Evolutionary conservation across 2,888 invertebrate genomes (phyloP), one percentile per base, ranked within the genome.

Genomic region (Dryococelus australis): DNA sequence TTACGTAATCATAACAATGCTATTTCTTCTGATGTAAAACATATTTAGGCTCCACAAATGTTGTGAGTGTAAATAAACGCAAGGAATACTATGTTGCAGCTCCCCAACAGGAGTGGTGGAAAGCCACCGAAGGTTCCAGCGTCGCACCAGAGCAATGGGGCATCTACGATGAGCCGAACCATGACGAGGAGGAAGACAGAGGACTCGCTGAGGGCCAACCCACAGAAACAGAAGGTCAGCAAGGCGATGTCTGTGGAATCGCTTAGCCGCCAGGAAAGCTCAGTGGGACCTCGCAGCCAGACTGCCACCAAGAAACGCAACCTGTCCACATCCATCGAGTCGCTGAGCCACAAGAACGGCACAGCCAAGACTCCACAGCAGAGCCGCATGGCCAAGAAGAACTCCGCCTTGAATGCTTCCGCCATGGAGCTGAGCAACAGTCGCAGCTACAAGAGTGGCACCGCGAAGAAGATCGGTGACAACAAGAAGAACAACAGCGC

Each of bases 361-460:
- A 94, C 88, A 90, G 92, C 87, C 91, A 91, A 88, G 92, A 92
- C 88, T 26, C 35, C n/a, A n/a, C 35, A 78, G 43, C 65, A 86
- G 81, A 81, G 78, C 28, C 28, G 20, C 8, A 47, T n/a, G 79
- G 80, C 86, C 35, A 87, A 87, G 28, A 88, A 88, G 65, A 84
- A 85, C 43, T 87, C 86, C 27, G 84, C 84, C 6, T n/a, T 88
- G 51, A 87, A 88, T 80, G 84, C 86, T 2, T 88, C 88, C 13
- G 87, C 86, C 3, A 84, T 80, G n/a, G 88, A 88, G 28, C 88
- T 87, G 3, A 88, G 85, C 86, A 87, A 84, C 80, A 88, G n/a
- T 92, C 92, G 85, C 89, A 89, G 87, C 90, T 93, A 43, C 94
- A 94, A 90, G 91, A 92, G 85, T 92, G 81, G 92, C 92, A 20